phyloP scores from a whole-genome alignment of 2,113 vertebrate species.

The Tragelaphus buxtoni region DNA sequence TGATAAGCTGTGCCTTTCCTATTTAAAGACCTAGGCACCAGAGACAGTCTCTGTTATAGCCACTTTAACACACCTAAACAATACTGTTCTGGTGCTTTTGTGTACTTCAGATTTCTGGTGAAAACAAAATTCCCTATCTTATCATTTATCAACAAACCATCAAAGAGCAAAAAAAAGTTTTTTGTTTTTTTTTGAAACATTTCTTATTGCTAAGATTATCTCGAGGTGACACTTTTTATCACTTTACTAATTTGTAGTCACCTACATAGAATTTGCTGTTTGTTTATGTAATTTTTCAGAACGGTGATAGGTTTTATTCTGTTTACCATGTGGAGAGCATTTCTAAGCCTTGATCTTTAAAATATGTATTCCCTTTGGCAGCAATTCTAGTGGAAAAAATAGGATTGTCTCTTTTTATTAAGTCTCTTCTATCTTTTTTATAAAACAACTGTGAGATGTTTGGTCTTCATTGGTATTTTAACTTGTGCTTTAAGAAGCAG shows the following conservation, averaged over 20 bases:
- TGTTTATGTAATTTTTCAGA: slow-evolving; percentile 60
- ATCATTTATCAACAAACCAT: neutral
- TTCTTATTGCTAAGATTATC: slow-evolving; percentile 51
- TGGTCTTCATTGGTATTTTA: neutral
- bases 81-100: neutral
- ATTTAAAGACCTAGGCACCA: neutral
- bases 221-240: slow-evolving; percentile 54
- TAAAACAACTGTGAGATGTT: slow-evolving; percentile 43
- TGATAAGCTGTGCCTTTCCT: neutral
- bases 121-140: neutral
- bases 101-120: neutral
- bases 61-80: neutral
- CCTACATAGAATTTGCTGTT: slow-evolving; percentile 49
- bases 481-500: neutral
- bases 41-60: neutral
- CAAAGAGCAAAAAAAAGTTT: neutral
- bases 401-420: slow-evolving; percentile 35
- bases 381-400: slow-evolving; percentile 53
- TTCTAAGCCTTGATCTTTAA: slow-evolving; percentile 43
- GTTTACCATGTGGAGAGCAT: slow-evolving; percentile 45
- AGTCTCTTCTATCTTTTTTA: slow-evolving; percentile 42
- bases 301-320: slow-evolving; percentile 59
- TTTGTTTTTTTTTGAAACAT: neutral
- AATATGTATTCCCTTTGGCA: slow-evolving; percentile 1
- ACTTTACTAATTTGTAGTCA: slow-evolving; percentile 45